Base-by-base conservation (phyloP, 2,888 invertebrate genomes). In the Metalampra italica region DNA sequence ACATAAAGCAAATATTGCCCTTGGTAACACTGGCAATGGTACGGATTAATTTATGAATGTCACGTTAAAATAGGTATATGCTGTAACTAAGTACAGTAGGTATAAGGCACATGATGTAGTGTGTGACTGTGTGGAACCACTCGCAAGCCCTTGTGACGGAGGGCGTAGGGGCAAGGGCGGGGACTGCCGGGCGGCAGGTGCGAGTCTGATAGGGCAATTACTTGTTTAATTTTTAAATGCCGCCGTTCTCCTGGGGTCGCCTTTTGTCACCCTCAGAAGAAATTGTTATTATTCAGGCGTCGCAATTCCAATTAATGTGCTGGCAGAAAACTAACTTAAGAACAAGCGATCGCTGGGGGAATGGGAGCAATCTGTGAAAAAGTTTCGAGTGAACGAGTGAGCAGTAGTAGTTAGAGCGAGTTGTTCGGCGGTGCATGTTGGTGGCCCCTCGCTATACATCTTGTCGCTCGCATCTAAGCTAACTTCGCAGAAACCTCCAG, bases 181-280 rank as follows among this genome's bases (percentile, higher is more conserved):
- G n/a, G n/a, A n/a, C n/a, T n/a, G n/a, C n/a, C n/a, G n/a, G 66
- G 74, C 66, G 75, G 73, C 86, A 87, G 86, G 85, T 86, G 86
- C 75, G 70, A 66, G 60, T 69, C 68, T 78, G 78, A 86, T 84
- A 76, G 74, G 78, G 75, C 81, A 83, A 85, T 87, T 80, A 84
- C 82, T 81, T 82, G 82, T 79, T 81, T 82, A 80, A 82, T 81
- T 82, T 80, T 82, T 83, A 79, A 82, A 82, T 79, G 71, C 75
- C 70, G n/a, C n/a, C n/a, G n/a, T n/a, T n/a, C n/a, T n/a, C n/a
- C n/a, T n/a, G n/a, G n/a, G 57, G 66, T 71, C 76, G 68, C 69
- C 60, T 64, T 66, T 66, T 74, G 72, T 73, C 70, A 65, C 64
- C 69, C 64, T 64, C 66, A 68, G 64, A 74, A 66, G 68, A 71